These are phyloP conservation scores for Sebastes itinus DNA, from an alignment of 2,797 vertebrate genomes.

Conservation along the genomic window DNA sequence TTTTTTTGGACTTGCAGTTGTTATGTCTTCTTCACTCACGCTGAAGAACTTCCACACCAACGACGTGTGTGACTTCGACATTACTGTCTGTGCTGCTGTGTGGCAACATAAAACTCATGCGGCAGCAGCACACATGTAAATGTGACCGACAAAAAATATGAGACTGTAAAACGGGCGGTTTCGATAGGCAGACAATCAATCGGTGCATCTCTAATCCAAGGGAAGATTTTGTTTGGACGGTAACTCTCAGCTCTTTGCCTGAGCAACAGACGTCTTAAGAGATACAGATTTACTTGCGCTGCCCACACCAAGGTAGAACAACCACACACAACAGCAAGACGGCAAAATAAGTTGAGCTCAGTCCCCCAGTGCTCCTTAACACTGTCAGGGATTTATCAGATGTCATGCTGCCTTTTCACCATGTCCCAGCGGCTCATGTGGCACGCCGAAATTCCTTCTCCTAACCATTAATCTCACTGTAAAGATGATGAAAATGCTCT, in stretches of 20 bases:
- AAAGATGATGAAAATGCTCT: constrained; percentile 45
- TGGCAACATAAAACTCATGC: not conserved
- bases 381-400: constrained; percentile 62
- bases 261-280: constrained; percentile 7
- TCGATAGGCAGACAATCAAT: too few relatives aligned
- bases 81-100: not conserved
- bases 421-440: constrained; percentile 36
- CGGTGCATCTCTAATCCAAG: not conserved
- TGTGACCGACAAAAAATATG: not conserved
- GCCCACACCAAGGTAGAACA: constrained; percentile 26
- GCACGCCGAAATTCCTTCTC: constrained; percentile 26
- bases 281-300: constrained; percentile 39
- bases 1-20: too few relatives aligned
- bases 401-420: constrained; percentile 45
- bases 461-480: constrained; percentile 53
- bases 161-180: not conserved
- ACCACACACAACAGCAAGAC: constrained; percentile 28
- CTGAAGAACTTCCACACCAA: too few relatives aligned
- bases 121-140: not conserved
- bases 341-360: constrained; percentile 46
- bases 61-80: too few relatives aligned
- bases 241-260: not conserved
- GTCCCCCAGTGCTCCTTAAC: constrained; percentile 34
- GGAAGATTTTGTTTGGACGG: not conserved
- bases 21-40: too few relatives aligned